Evolutionary conservation across 2,797 vertebrate species (phyloP).

Genomic region (Acipenser transmontanus): DNA sequence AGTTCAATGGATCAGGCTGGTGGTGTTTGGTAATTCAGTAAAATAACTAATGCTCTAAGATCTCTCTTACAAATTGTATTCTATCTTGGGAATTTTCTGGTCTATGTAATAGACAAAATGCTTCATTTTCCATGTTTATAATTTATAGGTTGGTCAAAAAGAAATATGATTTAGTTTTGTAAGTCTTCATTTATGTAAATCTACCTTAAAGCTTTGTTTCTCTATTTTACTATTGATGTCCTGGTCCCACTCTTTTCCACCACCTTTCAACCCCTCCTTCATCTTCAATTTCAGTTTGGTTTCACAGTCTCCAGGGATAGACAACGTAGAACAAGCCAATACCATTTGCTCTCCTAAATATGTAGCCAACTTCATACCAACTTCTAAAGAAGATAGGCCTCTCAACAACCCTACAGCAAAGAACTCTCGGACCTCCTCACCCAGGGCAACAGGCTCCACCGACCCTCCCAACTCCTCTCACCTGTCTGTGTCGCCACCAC

Average conservation of each 20-base stretch:
- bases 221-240: conserved; percentile 4
- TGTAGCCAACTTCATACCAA: conserved; percentile 54
- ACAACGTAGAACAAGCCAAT: conserved; percentile 43
- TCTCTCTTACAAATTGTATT: too few relatives aligned
- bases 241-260: conserved; percentile 20
- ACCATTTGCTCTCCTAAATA: conserved; percentile 61
- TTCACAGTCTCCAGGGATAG: conserved; percentile 41
- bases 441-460: conserved; percentile 48
- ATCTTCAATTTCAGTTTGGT: conserved; percentile 32
- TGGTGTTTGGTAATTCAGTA: too few relatives aligned
- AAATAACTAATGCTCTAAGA: too few relatives aligned
- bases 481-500: conserved; percentile 26
- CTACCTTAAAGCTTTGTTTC: conserved; percentile 3
- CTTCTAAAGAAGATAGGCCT: conserved; percentile 53
- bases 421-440: conserved; percentile 30
- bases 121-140: too few relatives aligned
- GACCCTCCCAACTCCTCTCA: conserved; percentile 24
- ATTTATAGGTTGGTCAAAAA: too few relatives aligned
- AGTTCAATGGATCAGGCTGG: too few relatives aligned
- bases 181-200: neutral
- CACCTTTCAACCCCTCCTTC: conserved; percentile 20
- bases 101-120: too few relatives aligned
- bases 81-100: too few relatives aligned
- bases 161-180: too few relatives aligned
- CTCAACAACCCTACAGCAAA: conserved; percentile 41